Evolutionary conservation across 2,797 vertebrate genomes (phyloP).

Genomic region (Setipinna tenuifilis): DNA sequence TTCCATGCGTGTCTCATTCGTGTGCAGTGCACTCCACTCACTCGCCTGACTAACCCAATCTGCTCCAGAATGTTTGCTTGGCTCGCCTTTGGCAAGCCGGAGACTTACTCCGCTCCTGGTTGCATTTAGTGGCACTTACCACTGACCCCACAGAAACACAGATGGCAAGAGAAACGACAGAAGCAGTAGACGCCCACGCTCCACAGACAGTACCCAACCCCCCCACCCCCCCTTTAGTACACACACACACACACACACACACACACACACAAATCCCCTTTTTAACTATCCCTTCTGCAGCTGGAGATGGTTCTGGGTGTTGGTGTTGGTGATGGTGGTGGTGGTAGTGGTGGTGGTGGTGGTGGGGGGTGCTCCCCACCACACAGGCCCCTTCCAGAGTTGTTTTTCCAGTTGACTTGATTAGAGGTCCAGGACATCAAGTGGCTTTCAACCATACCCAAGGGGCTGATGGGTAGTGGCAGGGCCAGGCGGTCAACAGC

Average conservation of each 20-base stretch:
- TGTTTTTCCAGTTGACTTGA: not conserved
- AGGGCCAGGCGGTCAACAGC: not conserved
- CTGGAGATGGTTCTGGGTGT: not conserved
- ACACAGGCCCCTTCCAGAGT: not conserved
- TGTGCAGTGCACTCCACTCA: not conserved
- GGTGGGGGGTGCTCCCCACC: not conserved
- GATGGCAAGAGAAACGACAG: not conserved
- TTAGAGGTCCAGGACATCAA: not conserved
- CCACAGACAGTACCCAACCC: not conserved
- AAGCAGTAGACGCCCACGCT: not conserved
- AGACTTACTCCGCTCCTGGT: not conserved
- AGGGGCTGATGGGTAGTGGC: not conserved
- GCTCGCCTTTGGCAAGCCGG: not conserved
- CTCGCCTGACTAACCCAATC: not conserved
- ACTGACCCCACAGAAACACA: not conserved
- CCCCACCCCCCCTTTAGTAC: not conserved
- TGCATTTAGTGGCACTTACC: conserved; percentile 2
- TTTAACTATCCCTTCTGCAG: not conserved
- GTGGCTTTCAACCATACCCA: conserved; percentile 6
- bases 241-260: not conserved
- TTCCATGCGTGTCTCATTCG: not conserved
- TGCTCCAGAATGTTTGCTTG: not conserved
- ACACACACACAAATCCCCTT: not conserved
- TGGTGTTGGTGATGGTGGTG: too few relatives aligned
- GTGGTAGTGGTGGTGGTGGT: too few relatives aligned